Evolutionary conservation across 2,797 vertebrate species (phyloP), one percentile per base, ranked within the genome.

Genomic region (Crocidura indochinensis): DNA sequence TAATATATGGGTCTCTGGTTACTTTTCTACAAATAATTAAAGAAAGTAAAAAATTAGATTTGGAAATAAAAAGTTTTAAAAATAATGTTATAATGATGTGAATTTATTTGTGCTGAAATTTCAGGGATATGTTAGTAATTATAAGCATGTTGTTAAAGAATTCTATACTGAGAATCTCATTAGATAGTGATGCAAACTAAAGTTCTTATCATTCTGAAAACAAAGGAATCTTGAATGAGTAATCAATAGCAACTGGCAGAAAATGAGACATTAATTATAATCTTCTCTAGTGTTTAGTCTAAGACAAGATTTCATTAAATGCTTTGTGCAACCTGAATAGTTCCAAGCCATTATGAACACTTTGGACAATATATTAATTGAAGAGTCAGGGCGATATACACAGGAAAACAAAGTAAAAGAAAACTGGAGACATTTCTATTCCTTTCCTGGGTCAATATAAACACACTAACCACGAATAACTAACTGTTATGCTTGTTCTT

Each of bases 161-260:
- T 97, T 97, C 96, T 96, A 97, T 96, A 97, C 96, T 96, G 97
- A 97, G 96, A 98, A 98, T 97, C 97, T 98, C 97, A 98, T 98
- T 98, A 98, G 97, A 98, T 97, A 98, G 97, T 94, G 94, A 98
- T 96, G 97, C 96, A 97, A 97, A 97, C 96, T 97, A 97, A 95
- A 97, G 97, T 97, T 97, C 97, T 97, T 97, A 98, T 95, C 97
- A 97, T 98, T 97, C 97, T 96, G 96, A 97, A 97, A 98, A 98
- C 97, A 98, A 98, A 98, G 96, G 94, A 94, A 97, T 96, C 96
- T 94, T 98, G 97, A 98, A 98, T 98, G 97, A 98, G 98, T 98
- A 98, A 98, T 98, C 98, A 98, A 98, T 98, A 98, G 97, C 97
- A 98, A 98, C 97, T 96, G 96, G 96, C 97, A 98, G 97, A 98